Conservation (phyloP, 2,113 vertebrate species). For the Spea bombifrons region DNA sequence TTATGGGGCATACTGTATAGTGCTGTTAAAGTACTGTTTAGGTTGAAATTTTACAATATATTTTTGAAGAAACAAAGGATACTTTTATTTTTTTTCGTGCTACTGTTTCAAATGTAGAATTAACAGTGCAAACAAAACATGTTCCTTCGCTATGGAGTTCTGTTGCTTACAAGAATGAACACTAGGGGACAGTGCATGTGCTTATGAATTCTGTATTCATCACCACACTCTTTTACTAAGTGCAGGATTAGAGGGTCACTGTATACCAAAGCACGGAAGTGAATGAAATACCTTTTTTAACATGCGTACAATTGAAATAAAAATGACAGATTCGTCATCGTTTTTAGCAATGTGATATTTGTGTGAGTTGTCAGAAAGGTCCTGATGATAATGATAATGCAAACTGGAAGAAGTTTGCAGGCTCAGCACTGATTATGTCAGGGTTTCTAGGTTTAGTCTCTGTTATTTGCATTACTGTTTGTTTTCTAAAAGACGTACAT, state of each 20-base stretch:
- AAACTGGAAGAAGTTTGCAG: too few relatives aligned
- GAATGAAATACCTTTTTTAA: neutral
- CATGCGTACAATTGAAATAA: neutral
- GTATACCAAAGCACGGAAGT: neutral
- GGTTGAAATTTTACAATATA: too few relatives aligned
- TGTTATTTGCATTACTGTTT: too few relatives aligned
- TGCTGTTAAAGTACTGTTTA: too few relatives aligned
- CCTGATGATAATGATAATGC: too few relatives aligned
- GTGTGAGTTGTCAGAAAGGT: too few relatives aligned
- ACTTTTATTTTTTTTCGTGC: too few relatives aligned
- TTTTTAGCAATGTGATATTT: neutral
- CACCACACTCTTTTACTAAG: conserved; percentile 48
- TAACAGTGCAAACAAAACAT: neutral
- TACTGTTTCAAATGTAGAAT: neutral
- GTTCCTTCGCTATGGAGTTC: neutral
- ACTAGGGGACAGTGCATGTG: conserved; percentile 65
- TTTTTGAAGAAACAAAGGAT: too few relatives aligned
- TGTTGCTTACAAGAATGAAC: conserved; percentile 58
- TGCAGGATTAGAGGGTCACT: neutral
- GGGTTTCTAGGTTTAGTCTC: too few relatives aligned
- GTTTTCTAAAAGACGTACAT: too few relatives aligned
- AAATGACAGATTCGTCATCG: neutral
- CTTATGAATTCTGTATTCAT: conserved; percentile 51
- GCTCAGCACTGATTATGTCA: too few relatives aligned
- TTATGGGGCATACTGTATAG: too few relatives aligned